Percentiles rank a stretch among this genome's conserved stretches.
Conservation (phyloP, 1,140 invertebrate species). For the Trichoplusia ni region DNA sequence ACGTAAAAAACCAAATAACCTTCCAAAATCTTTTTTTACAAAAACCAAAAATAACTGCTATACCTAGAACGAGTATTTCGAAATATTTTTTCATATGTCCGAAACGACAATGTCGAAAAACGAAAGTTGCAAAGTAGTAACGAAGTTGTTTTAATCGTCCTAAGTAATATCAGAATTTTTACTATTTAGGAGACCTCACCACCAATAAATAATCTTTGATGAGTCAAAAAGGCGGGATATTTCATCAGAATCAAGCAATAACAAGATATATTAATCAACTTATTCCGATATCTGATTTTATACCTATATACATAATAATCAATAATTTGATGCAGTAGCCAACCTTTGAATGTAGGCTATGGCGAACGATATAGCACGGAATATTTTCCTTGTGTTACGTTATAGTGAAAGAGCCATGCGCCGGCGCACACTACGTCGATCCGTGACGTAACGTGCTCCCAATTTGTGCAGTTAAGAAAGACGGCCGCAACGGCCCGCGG, state of each 20-base stretch:
- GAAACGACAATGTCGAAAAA: no score
- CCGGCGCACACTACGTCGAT: not conserved
- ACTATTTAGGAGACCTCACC: not conserved
- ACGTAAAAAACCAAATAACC: no score
- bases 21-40: no score
- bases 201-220: no score
- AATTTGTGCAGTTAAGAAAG: conserved; percentile 21
- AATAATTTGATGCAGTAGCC: not conserved
- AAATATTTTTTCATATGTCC: no score
- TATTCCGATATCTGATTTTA: no score
- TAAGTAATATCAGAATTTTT: not conserved
- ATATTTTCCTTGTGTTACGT: conserved; percentile 28
- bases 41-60: no score
- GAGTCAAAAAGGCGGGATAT: no score
- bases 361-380: conserved; percentile 11
- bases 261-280: no score
- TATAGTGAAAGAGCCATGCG: conserved; percentile 16
- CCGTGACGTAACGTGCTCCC: conserved; percentile 24
- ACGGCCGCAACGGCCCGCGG: not conserved
- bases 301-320: not conserved
- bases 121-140: no score
- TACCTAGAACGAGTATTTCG: no score
- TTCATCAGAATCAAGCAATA: not conserved
- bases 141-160: no score
- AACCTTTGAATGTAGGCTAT: not conserved